Percentiles rank a stretch among this genome's conserved stretches.
phyloP scores from a whole-genome alignment of 2,888 invertebrate genomes.

The Rosalia funebris region DNA sequence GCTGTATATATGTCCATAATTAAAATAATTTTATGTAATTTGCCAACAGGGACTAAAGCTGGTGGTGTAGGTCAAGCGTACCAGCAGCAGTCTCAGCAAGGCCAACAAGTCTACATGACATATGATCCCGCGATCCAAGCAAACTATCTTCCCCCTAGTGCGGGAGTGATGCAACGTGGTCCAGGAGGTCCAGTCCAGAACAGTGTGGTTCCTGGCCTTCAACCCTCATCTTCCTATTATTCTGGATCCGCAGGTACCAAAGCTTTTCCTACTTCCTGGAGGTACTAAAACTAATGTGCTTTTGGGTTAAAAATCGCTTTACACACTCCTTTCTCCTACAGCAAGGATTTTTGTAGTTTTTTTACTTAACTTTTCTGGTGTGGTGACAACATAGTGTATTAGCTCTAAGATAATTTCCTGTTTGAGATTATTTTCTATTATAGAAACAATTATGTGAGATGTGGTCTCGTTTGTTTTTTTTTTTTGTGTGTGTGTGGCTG shows the following conservation, averaged over 20 bases:
- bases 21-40: conserved; percentile 29
- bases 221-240: conserved; percentile 67
- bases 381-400: conserved; percentile 24
- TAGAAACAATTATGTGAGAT: conserved; percentile 15
- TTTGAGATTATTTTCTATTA: conserved; percentile 10
- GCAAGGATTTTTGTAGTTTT: conserved; percentile 18
- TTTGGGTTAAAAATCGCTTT: conserved; percentile 26
- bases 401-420: conserved; percentile 5
- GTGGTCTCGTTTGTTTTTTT: conserved; percentile 24
- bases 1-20: no score
- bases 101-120: conserved; percentile 68
- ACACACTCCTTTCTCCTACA: conserved; percentile 14
- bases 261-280: conserved; percentile 53
- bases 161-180: conserved; percentile 73
- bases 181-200: conserved; percentile 65
- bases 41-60: conserved; percentile 65
- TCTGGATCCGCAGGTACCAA: conserved; percentile 65
- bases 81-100: conserved; percentile 67
- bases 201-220: conserved; percentile 65
- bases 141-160: conserved; percentile 70
- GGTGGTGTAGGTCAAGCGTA: conserved; percentile 69
- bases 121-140: conserved; percentile 70
- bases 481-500: conserved; percentile 3
- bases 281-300: conserved; percentile 38
- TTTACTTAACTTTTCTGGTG: conserved; percentile 24